Conservation (phyloP, 1,140 invertebrate genomes). For the Trachymyrmex cornetzi region DNA sequence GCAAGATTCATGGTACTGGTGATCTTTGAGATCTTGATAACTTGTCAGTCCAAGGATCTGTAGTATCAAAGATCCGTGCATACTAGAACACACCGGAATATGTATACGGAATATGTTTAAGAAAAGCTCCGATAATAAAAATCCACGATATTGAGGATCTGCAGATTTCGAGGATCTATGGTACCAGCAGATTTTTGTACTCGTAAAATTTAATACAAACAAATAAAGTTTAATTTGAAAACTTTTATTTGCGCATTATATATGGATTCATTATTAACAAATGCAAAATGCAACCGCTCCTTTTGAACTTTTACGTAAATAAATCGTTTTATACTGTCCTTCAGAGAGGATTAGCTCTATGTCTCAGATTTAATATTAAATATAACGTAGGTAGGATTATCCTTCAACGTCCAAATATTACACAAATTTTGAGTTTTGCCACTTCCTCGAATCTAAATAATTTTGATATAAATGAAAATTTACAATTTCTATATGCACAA, state of each 20-base stretch:
- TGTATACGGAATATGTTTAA: conserved; percentile 26
- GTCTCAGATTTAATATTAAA: conserved; percentile 30
- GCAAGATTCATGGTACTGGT: conserved; percentile 49
- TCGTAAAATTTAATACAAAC: conserved; percentile 54
- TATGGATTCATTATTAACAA: conserved; percentile 61
- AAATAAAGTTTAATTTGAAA: conserved; percentile 63
- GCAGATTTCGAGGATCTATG: conserved; percentile 39
- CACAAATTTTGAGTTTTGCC: conserved; percentile 13
- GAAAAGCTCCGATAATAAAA: conserved; percentile 25
- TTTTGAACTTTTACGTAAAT: conserved; percentile 51
- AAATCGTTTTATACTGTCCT: conserved; percentile 48
- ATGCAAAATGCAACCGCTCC: conserved; percentile 60
- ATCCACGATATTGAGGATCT: conserved; percentile 13
- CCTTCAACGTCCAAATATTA: conserved; percentile 28
- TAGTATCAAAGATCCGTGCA: conserved; percentile 50
- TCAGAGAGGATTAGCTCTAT: conserved; percentile 17
- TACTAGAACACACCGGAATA: not conserved
- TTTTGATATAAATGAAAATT: conserved; percentile 38
- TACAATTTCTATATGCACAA: conserved; percentile 6
- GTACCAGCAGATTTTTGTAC: conserved; percentile 60
- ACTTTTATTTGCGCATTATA: conserved; percentile 62
- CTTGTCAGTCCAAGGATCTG: conserved; percentile 42
- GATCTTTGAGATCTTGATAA: conserved; percentile 42
- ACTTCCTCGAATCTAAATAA: conserved; percentile 13
- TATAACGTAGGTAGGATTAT: conserved; percentile 18